Base-by-base conservation (phyloP, 2,797 vertebrate species). In the Enteromius unitaeniatus region DNA sequence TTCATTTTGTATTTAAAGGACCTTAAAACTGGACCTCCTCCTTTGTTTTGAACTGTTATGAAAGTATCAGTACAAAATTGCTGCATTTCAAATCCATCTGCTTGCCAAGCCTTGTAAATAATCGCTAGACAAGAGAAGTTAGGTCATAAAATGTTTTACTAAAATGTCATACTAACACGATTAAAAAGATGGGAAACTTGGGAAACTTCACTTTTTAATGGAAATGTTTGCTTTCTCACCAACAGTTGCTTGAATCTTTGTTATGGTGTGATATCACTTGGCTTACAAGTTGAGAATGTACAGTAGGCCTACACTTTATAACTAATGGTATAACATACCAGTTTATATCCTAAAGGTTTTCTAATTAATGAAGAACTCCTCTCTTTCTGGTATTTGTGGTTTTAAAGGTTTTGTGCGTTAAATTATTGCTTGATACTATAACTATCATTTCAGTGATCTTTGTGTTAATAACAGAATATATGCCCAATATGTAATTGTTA, bases 11-110 rank as follows among this genome's bases (percentile, higher is more conserved):
- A 21, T 37, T 68, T 21, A 40, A 68, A 68, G 19, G 19, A 40
- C 31, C 19, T 37, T 67, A 31, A 67, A 69, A 45, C 9, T n/a
- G 37, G 19, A 70, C 11, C 10, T 26, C n/a, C 60, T n/a, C 45
- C 17, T 78, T 55, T 17, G 51, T 28, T 69, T 47, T 73, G 26
- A 10, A 37, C 10, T 60, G 37, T 1, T 72, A 81, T 49, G 55
- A 37, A 49, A 4, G 26, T 23, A 68, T 73, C 53, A 73, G 53
- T 73, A 81, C 21, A 73, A 64, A 23, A 49, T 51, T 81, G 17
- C 55, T 28, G 31, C 23, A 21, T 37, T 28, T 34, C 17, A 26
- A 80, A 70, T 51, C 14, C 14, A 65, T 49, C 19, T 70, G 6
- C n/a, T 26, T 34, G 23, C 19, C 49, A 47, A 47, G 26, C 42